Percentiles rank a stretch among this genome's conserved stretches.
Conservation (phyloP, 2,113 vertebrate species). For the Tetraodon nigroviridis region DNA sequence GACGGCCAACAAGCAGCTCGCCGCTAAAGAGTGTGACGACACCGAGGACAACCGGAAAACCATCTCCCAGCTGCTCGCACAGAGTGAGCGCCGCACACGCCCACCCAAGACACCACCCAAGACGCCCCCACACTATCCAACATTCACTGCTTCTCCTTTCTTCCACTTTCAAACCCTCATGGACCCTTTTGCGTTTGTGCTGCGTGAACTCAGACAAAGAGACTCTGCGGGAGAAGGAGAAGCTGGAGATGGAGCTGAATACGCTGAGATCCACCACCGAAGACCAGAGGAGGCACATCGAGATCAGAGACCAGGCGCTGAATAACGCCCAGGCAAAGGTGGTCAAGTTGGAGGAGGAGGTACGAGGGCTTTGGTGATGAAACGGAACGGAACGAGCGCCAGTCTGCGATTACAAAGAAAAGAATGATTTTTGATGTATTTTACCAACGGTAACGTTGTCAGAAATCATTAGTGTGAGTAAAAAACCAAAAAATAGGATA, state of each 20-base stretch:
- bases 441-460: too few species aligned
- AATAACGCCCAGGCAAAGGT: constrained; percentile 97
- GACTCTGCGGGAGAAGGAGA: constrained; percentile 89
- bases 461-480: too few species aligned
- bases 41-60: constrained; percentile 96
- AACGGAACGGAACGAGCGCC: too few species aligned
- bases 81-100: constrained; percentile 80
- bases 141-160: too few species aligned
- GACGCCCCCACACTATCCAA: neutral
- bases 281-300: constrained; percentile 95
- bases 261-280: constrained; percentile 88
- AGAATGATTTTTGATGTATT: too few species aligned
- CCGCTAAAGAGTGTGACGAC: constrained; percentile 91
- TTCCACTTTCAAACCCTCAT: neutral
- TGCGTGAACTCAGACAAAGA: constrained; percentile 82
- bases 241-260: constrained; percentile 89
- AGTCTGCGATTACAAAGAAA: too few species aligned
- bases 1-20: constrained; percentile 94
- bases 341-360: constrained; percentile 97
- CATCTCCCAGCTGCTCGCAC: constrained; percentile 92
- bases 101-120: constrained; percentile 3
- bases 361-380: constrained; percentile 44
- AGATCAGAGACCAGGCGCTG: constrained; percentile 95
- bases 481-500: too few species aligned
- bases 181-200: neutral